A percentile compares a stretch with the other conserved stretches of the same genome.
phyloP scores from a whole-genome alignment of 2,797 vertebrate species.

The Poeciliopsis presidionis region DNA sequence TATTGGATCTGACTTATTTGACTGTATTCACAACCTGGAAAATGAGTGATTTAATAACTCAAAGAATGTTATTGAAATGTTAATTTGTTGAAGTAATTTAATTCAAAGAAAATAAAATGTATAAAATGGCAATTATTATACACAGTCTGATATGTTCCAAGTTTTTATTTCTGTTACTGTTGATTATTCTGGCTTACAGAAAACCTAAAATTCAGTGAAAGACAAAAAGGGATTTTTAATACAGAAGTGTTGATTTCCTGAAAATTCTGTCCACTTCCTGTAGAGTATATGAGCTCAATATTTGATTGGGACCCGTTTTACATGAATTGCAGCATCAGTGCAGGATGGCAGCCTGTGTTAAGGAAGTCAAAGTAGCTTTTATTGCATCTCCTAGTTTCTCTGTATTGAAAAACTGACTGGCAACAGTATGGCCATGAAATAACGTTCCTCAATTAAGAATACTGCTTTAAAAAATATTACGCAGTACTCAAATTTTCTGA shows the following conservation, averaged over 20 bases:
- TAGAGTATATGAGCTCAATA: not conserved
- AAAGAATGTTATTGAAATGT: not conserved
- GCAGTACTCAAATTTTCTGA: not conserved
- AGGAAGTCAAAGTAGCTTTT: not conserved
- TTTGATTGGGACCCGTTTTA: not conserved
- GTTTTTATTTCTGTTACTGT: not conserved
- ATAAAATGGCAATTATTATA: too few relatives aligned
- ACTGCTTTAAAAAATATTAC: not conserved
- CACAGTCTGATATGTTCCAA: not conserved
- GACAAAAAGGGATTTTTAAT: not conserved
- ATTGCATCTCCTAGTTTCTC: not conserved
- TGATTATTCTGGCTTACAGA: not conserved
- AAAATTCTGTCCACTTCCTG: not conserved
- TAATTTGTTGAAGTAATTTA: not conserved
- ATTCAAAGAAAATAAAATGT: not conserved
- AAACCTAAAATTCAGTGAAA: not conserved
- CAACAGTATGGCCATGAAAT: not conserved
- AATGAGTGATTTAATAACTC: not conserved
- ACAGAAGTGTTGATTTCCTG: not conserved
- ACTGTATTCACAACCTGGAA: slow-evolving; percentile 10
- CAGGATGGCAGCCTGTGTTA: not conserved
- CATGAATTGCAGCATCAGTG: not conserved
- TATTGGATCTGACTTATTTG: slow-evolving; percentile 21
- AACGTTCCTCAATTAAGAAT: not conserved
- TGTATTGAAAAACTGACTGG: not conserved